Base-by-base conservation (phyloP, 1,140 invertebrate species). In the Samia ricini region DNA sequence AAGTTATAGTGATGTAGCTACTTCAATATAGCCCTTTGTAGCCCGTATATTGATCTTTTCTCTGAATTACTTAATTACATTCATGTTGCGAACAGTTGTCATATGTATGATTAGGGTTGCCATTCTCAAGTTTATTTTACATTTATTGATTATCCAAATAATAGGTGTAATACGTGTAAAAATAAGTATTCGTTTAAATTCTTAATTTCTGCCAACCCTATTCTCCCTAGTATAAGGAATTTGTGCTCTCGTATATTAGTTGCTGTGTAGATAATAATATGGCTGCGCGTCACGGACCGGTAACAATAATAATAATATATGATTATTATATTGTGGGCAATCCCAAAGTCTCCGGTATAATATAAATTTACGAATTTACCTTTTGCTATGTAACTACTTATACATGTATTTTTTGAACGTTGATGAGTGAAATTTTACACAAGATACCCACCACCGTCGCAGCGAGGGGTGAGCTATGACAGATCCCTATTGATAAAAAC, bases 1-100 rank as follows among this genome's bases (percentile, higher is more conserved):
- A n/a, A n/a, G n/a, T n/a, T n/a, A n/a, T n/a, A n/a, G n/a, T n/a
- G n/a, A n/a, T n/a, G 26, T 42, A 42, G 10, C 7, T 42, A 42
- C 1, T 42, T 10, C 1, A 42, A 42, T 15, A 15, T 42, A 42
- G 33, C 12, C 12, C 7, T 12, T 42, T 42, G 33, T 1, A 42
- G 1, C 8, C 26, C 59, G 66, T 64, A 72, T 73, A 69, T 65
- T 75, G 76, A 77, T 75, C 64, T 75, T 75, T 82, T 85, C 79
- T 71, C 51, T 72, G 83, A 79, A 85, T 74, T 66, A 49, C 67
- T 61, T 52, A 82, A 79, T 84, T 82, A 83, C 70, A 74, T 66
- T 68, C 58, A 69, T 70, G 69, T 74, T 71, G 72, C 69, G 66
- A 76, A 73, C 74, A 12, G 74, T 81, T 82, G 81, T 82, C 79